A percentile compares a stretch with the other conserved stretches of the same genome.
Evolutionary conservation across 2,797 vertebrate genomes (phyloP).

Genomic region (Melanitta fusca): DNA sequence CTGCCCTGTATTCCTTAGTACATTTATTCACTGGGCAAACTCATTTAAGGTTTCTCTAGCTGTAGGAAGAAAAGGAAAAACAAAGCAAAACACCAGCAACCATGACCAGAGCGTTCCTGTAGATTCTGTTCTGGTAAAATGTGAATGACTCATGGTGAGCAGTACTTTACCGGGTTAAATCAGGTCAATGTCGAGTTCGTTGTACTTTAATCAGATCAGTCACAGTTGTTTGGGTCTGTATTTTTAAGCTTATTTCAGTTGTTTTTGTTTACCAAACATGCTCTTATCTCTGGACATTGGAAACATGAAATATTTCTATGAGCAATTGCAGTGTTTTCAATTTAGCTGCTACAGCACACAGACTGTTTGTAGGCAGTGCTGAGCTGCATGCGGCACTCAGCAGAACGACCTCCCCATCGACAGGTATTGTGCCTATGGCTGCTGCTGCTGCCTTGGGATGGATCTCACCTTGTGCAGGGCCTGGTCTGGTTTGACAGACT

Average conservation of each 20-base stretch:
- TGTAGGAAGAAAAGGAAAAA: not conserved
- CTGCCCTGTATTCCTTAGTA: not conserved
- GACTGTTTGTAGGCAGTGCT: rapidly evolving
- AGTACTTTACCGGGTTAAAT: slow-evolving; percentile 52
- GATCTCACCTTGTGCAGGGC: not conserved
- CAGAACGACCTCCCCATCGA: not conserved
- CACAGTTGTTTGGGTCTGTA: slow-evolving; percentile 46
- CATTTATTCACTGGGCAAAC: not conserved
- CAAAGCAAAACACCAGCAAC: not conserved
- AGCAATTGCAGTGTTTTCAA: not conserved
- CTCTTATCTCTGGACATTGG: not conserved
- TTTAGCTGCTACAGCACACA: not conserved
- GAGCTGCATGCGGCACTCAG: not conserved
- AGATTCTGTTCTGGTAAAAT: slow-evolving; percentile 16
- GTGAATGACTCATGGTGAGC: slow-evolving; percentile 37
- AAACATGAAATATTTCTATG: not conserved
- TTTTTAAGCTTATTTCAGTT: slow-evolving; percentile 29
- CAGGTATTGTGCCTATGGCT: not conserved
- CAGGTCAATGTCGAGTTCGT: slow-evolving; percentile 28
- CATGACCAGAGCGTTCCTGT: not conserved
- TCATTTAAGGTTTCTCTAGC: slow-evolving; percentile 5
- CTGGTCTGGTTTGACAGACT: not conserved
- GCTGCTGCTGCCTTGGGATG: not conserved
- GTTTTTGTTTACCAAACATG: slow-evolving; percentile 29
- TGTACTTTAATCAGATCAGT: slow-evolving; percentile 64